Evolutionary conservation across 2,797 vertebrate genomes (phyloP).

Genomic region (Pseudochirops corinnae): DNA sequence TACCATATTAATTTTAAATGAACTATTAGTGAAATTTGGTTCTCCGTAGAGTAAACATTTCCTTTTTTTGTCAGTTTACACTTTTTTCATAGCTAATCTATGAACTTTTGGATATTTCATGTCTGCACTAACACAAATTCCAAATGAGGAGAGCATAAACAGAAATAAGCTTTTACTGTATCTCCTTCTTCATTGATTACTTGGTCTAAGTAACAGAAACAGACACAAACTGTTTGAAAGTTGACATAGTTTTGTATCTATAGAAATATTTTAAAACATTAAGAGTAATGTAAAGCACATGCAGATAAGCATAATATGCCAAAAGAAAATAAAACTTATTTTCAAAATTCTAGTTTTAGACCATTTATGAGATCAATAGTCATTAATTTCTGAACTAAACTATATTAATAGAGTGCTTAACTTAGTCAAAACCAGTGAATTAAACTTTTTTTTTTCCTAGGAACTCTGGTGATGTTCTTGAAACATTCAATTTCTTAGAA

Average conservation of each 20-base stretch:
- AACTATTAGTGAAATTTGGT: not conserved
- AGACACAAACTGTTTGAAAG: not conserved
- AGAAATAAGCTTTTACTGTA: not conserved
- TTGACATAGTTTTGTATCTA: constrained; percentile 35
- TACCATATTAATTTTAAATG: not conserved
- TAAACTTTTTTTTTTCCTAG: constrained; percentile 83
- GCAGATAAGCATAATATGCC: not conserved
- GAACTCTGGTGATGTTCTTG: constrained; percentile 96
- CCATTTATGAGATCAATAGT: not conserved
- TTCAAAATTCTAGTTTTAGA: not conserved
- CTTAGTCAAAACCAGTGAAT: not conserved
- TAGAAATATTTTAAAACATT: not conserved
- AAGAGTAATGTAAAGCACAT: not conserved
- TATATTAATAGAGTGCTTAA: not conserved
- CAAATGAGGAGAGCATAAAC: not conserved
- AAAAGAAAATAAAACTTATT: not conserved
- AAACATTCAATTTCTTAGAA: constrained; percentile 99
- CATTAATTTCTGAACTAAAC: not conserved
- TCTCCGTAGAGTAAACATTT: not conserved
- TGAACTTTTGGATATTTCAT: not conserved
- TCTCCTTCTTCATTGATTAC: not conserved
- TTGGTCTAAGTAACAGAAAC: not conserved
- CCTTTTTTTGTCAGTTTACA: not conserved
- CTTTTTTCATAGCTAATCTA: not conserved
- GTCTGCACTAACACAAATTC: not conserved